phyloP scores from a whole-genome alignment of 2,888 invertebrate genomes.

The Entomobrya proxima region DNA sequence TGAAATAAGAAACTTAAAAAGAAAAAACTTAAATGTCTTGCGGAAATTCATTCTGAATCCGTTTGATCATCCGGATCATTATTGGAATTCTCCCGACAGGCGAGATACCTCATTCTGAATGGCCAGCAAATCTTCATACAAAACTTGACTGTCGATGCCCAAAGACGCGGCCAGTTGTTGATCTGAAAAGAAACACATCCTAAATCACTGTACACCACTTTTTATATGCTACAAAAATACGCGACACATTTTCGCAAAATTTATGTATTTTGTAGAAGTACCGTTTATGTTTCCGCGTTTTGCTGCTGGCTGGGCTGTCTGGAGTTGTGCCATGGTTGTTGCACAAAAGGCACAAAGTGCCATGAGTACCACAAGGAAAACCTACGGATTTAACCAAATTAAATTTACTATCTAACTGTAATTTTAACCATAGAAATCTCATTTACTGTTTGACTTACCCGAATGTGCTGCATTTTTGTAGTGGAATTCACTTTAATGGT shows the following conservation, averaged over 20 bases:
- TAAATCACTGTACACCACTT: neutral
- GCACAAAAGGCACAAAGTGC: conserved; percentile 46
- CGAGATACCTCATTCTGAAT: conserved; percentile 58
- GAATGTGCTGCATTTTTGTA: no score
- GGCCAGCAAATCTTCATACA: conserved; percentile 61
- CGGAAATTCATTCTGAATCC: neutral
- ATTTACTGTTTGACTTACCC: no score
- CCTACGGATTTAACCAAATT: no score
- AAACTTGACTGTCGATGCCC: conserved; percentile 54
- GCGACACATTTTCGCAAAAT: neutral
- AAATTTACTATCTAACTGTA: no score
- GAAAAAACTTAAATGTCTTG: no score
- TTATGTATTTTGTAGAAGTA: neutral
- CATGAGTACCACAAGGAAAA: neutral
- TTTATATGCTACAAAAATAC: neutral
- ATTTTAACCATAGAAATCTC: no score
- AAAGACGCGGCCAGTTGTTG: conserved; percentile 58
- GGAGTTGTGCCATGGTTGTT: neutral
- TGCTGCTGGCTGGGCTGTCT: neutral
- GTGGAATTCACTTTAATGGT: no score
- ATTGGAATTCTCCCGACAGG: conserved; percentile 25
- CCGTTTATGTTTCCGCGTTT: conserved; percentile 26
- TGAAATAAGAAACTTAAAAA: no score
- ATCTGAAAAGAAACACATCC: conserved; percentile 29
- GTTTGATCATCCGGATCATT: neutral